Evolutionary conservation across 1,140 invertebrate genomes (phyloP), one percentile per base, ranked within the genome.

Genomic region (Drosophila lowei): DNA sequence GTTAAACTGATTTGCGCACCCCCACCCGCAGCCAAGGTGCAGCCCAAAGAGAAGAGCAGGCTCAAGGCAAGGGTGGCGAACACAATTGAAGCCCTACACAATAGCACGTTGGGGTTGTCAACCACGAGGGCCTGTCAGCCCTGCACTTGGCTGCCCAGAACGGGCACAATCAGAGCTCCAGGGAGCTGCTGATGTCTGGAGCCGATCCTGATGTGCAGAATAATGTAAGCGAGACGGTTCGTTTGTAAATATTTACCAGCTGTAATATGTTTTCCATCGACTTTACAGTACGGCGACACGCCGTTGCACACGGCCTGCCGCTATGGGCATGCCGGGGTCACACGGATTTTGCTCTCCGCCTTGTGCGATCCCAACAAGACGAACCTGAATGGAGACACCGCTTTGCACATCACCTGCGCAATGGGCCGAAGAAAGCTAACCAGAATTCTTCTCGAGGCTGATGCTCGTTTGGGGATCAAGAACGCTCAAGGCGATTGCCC

Each of bases 311-410:
- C 98, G 4, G 96, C 97, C 6, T 97, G 97, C 1, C 94, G 98
- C 11, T 99, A 95, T 78, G 98, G 98, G 1, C 98, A 99, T 92
- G 98, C 98, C 0, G 98, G 99, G 15, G 98, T 99, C 30, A 96
- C 96, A 0, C 93, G 98, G 25, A 99, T 99, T 67, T 93, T 99
- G 8, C 96, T 99, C 61, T 98, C 97, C 49, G 98, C 97, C 3
- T 92, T 96, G 53, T 97, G 96, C 88, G 94, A 95, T 71, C 95
- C 98, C 23, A 97, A 96, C 52, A 96, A 97, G 91, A 96, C 97
- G 77, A 99, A 99, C 91, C 98, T 98, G 92, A 99, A 99, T 92
- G 97, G 97, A 2, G 98, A 99, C 90, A 98, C 97, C 0, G 95
- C 97, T 0, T 91, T 99, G 16, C 98, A 99, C 90, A 98, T 99